These are phyloP conservation scores for Catharus fuscescens DNA, from an alignment of 2,113 vertebrate genomes.

Conservation along the genomic window DNA sequence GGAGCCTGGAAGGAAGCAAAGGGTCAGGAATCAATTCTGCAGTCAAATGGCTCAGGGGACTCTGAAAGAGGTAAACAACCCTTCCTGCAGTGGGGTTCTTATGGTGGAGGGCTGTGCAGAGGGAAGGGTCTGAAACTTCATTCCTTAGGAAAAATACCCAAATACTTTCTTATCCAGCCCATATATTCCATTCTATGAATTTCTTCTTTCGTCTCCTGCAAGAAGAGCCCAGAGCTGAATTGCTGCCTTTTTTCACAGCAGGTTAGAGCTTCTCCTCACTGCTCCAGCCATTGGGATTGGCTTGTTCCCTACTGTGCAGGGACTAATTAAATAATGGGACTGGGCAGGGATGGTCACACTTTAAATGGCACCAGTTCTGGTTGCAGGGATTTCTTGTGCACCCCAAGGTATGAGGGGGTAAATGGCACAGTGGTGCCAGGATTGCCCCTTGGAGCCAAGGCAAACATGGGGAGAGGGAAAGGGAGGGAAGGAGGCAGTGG, in stretches of 20 bases:
- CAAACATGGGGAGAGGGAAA: background rate
- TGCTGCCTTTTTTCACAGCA: background rate
- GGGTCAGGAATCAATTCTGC: constrained; percentile 44
- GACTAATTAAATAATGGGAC: background rate
- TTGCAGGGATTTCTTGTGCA: background rate
- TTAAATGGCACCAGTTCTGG: background rate
- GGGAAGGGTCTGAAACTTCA: background rate
- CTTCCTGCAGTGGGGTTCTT: background rate
- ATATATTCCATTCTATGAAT: background rate
- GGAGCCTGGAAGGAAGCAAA: background rate
- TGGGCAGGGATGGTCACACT: background rate
- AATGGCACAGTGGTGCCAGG: background rate
- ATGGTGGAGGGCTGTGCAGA: background rate
- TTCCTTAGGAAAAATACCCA: background rate
- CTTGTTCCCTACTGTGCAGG: background rate
- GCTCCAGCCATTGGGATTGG: background rate
- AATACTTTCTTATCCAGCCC: accelerated
- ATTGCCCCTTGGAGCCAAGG: background rate
- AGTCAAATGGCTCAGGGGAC: background rate
- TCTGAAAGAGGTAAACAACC: background rate
- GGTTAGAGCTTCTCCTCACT: background rate
- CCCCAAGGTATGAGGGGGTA: background rate
- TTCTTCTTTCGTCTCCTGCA: background rate
- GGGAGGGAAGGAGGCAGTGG: constrained; percentile 6
- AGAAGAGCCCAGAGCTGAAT: background rate